Evolutionary conservation across 2,888 invertebrate genomes (phyloP), one percentile per base, ranked within the genome.

Genomic region (Seladonia tumulorum): DNA sequence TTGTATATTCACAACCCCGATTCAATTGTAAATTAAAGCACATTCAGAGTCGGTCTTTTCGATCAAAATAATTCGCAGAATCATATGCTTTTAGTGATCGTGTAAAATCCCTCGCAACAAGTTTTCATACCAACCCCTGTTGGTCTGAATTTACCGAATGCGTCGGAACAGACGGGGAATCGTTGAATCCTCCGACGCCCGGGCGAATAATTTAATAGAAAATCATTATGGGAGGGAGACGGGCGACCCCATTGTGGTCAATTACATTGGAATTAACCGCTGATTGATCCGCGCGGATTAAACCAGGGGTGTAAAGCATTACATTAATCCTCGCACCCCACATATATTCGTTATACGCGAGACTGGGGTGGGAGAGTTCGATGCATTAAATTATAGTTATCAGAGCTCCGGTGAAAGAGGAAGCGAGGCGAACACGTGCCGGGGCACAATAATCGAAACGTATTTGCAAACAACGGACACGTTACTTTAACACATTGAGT

Each of bases 261-360:
- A 71, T 71, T 71, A 47, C 39, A 47, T 71, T 3, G 71, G n/a
- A 71, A 70, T 45, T 25, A 70, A 71, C 45, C 71, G 25, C n/a
- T 18, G 45, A 71, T 45, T 71, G 45, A 71, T 45, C 71, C 45
- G 71, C n/a, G 66, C 2, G 10, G 42, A 70, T 42, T 70, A 70
- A n/a, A 70, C 39, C 39, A 14, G 42, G 70, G 42, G n/a, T 42
- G 70, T n/a, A 68, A 39, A n/a, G 70, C 70, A 14, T 42, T 70
- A 39, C 39, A 39, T 70, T 42, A 39, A 70, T 70, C 42, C 70
- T n/a, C 39, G 70, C n/a, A 70, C 42, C 70, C 70, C 42, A 42
- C 42, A 42, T 42, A n/a, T 70, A 70, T 70, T 68, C 42, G 14
- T 70, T 42, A 39, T 14, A 42, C 70, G 22, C n/a, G n/a, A 12